Conservation (phyloP, 1,140 invertebrate genomes). For the Luehdorfia chinensis region DNA sequence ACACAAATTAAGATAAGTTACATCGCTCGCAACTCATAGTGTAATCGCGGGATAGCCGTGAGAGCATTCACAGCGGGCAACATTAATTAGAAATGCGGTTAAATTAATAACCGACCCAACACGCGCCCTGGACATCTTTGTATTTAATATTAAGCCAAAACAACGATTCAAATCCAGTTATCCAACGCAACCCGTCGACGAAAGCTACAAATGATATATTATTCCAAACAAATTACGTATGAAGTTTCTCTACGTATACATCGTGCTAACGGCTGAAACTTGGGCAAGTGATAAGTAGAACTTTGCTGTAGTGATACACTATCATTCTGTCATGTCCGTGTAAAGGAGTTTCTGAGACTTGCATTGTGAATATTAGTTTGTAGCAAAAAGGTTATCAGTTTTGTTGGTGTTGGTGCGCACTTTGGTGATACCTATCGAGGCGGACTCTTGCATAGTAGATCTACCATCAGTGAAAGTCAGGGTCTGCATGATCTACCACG, state of each 20-base stretch:
- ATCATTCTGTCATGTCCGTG: not conserved
- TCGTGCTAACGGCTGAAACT: slow-evolving; percentile 4
- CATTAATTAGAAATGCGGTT: slow-evolving; percentile 4
- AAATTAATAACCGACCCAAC: slow-evolving; percentile 8
- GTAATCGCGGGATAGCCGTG: slow-evolving; percentile 6
- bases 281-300: slow-evolving; percentile 4
- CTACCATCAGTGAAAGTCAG: no score
- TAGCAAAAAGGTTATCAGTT: not conserved
- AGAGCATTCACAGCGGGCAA: slow-evolving; percentile 1
- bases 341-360: slow-evolving; percentile 1
- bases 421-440: no score
- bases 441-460: no score
- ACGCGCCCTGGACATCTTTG: not conserved
- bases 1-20: not conserved
- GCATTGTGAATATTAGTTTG: not conserved
- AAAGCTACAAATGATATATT: slow-evolving; percentile 6
- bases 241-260: slow-evolving; percentile 3
- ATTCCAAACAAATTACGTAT: slow-evolving; percentile 6
- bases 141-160: slow-evolving; percentile 5
- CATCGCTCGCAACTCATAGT: not conserved
- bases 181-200: not conserved
- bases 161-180: not conserved
- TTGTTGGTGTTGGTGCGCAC: no score
- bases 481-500: no score
- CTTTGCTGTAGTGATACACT: slow-evolving; percentile 10